These are phyloP conservation scores for Drosophila suzukii DNA, from an alignment of 1,140 invertebrate genomes.

Conservation along the genomic window DNA sequence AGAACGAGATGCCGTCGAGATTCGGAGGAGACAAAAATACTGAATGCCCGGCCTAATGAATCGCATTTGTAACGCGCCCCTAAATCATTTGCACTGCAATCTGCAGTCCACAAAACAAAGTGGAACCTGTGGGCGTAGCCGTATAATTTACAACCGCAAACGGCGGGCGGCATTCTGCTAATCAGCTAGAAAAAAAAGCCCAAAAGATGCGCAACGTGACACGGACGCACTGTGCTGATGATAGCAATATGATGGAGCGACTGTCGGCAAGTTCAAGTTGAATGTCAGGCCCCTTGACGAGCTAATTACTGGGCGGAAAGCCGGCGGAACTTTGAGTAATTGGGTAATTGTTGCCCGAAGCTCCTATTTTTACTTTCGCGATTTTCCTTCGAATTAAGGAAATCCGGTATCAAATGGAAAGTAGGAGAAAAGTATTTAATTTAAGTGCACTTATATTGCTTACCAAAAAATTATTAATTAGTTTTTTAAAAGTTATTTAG, in stretches of 20 bases:
- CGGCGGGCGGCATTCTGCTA: conserved; percentile 57
- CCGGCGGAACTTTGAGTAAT: conserved; percentile 34
- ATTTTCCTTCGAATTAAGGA: neutral
- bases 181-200: conserved; percentile 66
- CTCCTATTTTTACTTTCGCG: conserved; percentile 19
- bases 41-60: conserved; percentile 29
- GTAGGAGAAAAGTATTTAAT: neutral
- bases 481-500: too few species aligned
- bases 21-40: conserved; percentile 7
- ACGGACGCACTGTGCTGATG: conserved; percentile 35
- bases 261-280: conserved; percentile 78
- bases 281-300: conserved; percentile 60
- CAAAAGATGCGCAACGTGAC: conserved; percentile 52
- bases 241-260: conserved; percentile 7
- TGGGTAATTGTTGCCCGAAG: conserved; percentile 33
- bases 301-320: conserved; percentile 52
- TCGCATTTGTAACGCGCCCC: conserved; percentile 45
- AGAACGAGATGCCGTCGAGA: conserved; percentile 9
- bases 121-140: conserved; percentile 44
- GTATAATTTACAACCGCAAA: conserved; percentile 78
- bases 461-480: too few species aligned
- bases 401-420: conserved; percentile 3
- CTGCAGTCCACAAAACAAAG: conserved; percentile 27
- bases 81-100: conserved; percentile 58
- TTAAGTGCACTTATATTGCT: neutral